Percentiles rank a stretch among this genome's conserved stretches.
These are phyloP conservation scores for Oscarella lobularis DNA, from an alignment of 37 sponge, comb jelly and placozoan species.

Conservation along the genomic window DNA sequence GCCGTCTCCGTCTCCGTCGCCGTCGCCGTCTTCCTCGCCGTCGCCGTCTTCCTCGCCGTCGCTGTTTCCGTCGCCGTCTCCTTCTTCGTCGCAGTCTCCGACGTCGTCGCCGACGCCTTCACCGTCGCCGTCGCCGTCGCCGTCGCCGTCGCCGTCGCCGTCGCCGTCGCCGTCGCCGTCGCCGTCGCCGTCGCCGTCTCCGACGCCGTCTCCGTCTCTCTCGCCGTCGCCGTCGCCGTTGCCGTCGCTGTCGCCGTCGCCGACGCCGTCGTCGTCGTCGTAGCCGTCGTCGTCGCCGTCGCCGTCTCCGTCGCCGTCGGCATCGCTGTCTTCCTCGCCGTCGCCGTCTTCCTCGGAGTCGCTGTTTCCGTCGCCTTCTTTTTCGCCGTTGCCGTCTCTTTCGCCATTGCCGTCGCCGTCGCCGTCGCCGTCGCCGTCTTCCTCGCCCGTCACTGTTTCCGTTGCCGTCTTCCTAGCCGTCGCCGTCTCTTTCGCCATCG, in stretches of 20 bases:
- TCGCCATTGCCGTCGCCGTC: conserved; percentile 3
- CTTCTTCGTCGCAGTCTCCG: conserved; percentile 13
- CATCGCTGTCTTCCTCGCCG: neutral
- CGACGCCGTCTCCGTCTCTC: neutral
- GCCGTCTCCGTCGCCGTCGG: too few species aligned
- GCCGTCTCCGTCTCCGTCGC: too few species aligned
- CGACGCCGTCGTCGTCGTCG: too few species aligned
- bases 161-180: conserved; percentile 6
- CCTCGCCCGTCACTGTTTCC: neutral
- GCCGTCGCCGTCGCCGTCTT: conserved; percentile 3
- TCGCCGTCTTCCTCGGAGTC: conserved; percentile 6
- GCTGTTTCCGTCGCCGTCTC: too few species aligned
- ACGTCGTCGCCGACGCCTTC: conserved; percentile 3
- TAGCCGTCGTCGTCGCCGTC: too few species aligned
- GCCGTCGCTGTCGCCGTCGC: neutral
- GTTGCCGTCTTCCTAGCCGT: conserved; percentile 18
- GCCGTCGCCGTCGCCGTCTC: neutral
- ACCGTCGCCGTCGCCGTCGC: conserved; percentile 12
- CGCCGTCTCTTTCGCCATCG: too few species aligned
- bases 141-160: conserved; percentile 2
- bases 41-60: too few species aligned
- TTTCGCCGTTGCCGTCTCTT: conserved; percentile 21
- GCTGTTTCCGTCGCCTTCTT: conserved; percentile 6
- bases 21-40: too few species aligned
- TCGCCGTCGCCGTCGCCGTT: conserved; percentile 1